Conservation (phyloP, 1,140 invertebrate species). For the Ceratitis capitata region DNA sequence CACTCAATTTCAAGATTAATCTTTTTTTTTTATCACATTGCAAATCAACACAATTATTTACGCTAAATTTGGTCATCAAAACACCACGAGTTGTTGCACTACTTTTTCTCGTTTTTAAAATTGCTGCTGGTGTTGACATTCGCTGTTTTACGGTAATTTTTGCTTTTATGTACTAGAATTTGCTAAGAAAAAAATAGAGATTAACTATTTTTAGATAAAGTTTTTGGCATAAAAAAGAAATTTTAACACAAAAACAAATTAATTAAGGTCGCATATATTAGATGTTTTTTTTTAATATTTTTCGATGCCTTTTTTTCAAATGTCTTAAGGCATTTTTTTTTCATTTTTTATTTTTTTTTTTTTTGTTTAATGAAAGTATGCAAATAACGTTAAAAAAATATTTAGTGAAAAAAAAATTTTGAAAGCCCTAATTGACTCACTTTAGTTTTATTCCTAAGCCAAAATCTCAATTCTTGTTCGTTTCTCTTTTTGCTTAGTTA, state of each 20-base stretch:
- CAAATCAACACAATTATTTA: constrained; percentile 24
- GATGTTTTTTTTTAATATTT: no score
- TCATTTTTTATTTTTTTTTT: not conserved
- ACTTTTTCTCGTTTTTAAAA: no score
- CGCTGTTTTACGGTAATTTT: not conserved
- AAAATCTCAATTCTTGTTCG: not conserved
- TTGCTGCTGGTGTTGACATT: not conserved
- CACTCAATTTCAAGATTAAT: not conserved
- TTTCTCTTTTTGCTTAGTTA: not conserved
- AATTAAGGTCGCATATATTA: no score
- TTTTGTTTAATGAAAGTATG: not conserved
- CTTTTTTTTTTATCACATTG: not conserved
- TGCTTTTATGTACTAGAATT: not conserved
- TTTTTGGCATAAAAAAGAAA: no score
- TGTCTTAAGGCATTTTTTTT: not conserved
- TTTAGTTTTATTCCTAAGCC: not conserved
- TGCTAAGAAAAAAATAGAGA: no score
- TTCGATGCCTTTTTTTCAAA: not conserved
- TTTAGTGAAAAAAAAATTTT: not conserved
- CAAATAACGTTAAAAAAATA: not conserved
- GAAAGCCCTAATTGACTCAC: not conserved
- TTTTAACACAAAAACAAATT: no score
- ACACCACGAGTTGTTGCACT: not conserved
- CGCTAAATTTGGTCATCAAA: not conserved
- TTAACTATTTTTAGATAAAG: no score